Evolutionary conservation across 2,888 invertebrate species (phyloP).

Genomic region (Habrosyne pyritoides): DNA sequence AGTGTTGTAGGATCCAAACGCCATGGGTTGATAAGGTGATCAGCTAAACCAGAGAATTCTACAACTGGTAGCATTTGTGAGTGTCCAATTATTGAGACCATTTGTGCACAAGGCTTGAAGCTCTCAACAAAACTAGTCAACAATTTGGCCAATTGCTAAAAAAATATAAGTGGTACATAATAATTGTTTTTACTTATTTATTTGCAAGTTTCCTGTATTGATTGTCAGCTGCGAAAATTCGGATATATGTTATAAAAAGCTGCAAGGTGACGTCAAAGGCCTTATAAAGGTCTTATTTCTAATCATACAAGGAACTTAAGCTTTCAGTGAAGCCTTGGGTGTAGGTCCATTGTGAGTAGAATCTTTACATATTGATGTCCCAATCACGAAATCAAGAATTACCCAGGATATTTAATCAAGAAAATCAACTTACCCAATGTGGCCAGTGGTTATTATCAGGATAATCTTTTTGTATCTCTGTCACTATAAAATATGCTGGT

Average conservation of each 20-base stretch:
- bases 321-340: no score
- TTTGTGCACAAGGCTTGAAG: conserved; percentile 96
- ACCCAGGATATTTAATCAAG: no score
- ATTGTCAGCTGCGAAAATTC: not conserved
- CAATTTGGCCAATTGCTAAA: conserved; percentile 91
- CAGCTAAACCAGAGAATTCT: conserved; percentile 95
- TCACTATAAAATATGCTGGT: conserved; percentile 97
- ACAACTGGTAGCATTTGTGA: conserved; percentile 96
- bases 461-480: conserved; percentile 95
- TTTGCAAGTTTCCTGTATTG: no score
- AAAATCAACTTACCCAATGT: conserved; percentile 94
- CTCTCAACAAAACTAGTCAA: conserved; percentile 96
- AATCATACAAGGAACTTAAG: no score
- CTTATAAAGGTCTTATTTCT: no score
- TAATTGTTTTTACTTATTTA: no score
- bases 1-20: conserved; percentile 93
- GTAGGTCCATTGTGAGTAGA: no score
- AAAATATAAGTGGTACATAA: conserved; percentile 26
- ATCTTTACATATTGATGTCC: no score
- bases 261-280: no score
- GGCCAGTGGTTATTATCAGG: conserved; percentile 92
- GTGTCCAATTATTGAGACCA: conserved; percentile 96
- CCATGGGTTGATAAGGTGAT: conserved; percentile 96
- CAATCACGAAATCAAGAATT: no score
- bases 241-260: no score